Base-by-base conservation (phyloP, 2,797 vertebrate genomes). In the Lepus oiostolus region DNA sequence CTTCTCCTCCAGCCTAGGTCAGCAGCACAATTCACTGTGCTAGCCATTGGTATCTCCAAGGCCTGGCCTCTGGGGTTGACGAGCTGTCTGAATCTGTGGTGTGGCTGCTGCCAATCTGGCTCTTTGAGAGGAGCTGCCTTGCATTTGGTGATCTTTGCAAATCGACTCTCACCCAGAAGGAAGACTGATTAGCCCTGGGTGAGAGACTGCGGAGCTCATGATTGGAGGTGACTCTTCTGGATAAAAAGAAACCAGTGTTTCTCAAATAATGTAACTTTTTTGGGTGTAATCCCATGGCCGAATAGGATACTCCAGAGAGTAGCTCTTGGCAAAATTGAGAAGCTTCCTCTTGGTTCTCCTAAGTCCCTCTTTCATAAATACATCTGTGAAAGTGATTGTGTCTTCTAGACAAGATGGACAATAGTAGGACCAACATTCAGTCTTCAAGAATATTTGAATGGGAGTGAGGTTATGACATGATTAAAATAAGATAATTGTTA, bases 371-470 rank as follows among this genome's bases (percentile, higher is more conserved):
- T 28, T 85, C 32, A 63, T 80, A 70, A 85, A 71, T 13, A 76
- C 19, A 11, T 28, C n/a, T 91, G n/a, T 76, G 63, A 70, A 71
- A 92, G 65, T 16, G 7, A 8, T 90, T 35, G 54, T 0, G 2
- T 30, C 52, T 28, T 10, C 50, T 47, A 62, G 93, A 35, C 30
- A 87, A 68, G 84, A 72, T 68, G 32, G 92, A 50, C 75, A 80
- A 65, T 26, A 9, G 47, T 67, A 52, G 58, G 50, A 83, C n/a
- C 89, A 72, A 67, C 58, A 80, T 67, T 89, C 81, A 83, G 42
- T 76, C 81, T 84, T 96, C 83, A 87, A 93, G 88, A 90, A 52
- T 26, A 30, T 63, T 82, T 92, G 74, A 88, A 79, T 84, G 67
- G 30, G 67, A 92, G 32, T 54, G 60, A 87, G 84, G 88, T 92